Conservation (phyloP, 1,140 invertebrate genomes). For the Glossosoma conforme region DNA sequence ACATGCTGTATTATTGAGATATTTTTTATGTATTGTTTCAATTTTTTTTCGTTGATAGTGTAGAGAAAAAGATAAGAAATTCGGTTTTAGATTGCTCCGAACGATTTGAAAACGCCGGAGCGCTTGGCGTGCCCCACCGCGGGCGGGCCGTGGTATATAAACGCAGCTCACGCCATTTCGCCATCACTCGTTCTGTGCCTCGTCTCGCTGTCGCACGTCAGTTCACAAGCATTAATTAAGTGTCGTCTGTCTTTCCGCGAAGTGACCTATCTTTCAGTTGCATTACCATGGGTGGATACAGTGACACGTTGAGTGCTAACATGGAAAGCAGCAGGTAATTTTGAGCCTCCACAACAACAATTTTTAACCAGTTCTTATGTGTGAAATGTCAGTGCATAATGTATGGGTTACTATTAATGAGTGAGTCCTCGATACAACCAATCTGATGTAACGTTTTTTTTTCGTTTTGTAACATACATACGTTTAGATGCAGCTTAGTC, state of each 20-base stretch:
- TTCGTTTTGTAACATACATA: no score
- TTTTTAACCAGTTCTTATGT: no score
- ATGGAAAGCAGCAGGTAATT: conserved; percentile 31
- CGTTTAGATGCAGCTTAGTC: no score
- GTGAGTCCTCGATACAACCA: neutral
- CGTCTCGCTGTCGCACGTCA: conserved; percentile 32
- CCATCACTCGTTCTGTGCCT: conserved; percentile 30
- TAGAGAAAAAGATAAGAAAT: no score
- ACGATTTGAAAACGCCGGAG: neutral
- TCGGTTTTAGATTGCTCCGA: no score
- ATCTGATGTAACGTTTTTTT: neutral
- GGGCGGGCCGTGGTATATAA: conserved; percentile 12
- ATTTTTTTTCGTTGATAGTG: no score
- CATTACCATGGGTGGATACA: conserved; percentile 28
- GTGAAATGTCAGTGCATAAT: no score
- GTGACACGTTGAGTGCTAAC: conserved; percentile 29
- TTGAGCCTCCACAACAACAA: no score
- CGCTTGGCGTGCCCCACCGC: conserved; percentile 3
- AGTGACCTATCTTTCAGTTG: conserved; percentile 16
- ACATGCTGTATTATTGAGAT: no score
- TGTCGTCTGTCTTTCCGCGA: conserved; percentile 19
- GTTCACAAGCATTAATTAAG: conserved; percentile 18
- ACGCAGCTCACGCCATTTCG: conserved; percentile 21
- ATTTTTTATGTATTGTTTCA: no score
- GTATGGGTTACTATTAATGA: no score